Evolutionary conservation across 2,113 vertebrate species (phyloP).

Genomic region (Rhinolophus ferrumequinum): DNA sequence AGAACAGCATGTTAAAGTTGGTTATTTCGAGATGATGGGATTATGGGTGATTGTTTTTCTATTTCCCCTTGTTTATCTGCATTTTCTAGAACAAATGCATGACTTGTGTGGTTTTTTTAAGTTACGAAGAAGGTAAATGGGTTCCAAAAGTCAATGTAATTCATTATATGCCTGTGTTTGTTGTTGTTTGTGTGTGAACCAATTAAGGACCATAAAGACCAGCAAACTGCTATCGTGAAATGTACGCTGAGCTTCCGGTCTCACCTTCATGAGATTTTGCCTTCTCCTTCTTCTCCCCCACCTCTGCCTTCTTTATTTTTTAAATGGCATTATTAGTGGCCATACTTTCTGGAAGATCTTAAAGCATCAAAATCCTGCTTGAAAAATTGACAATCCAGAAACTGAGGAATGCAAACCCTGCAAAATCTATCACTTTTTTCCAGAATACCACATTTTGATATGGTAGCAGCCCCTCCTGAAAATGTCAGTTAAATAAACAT

Average conservation of each 20-base stretch:
- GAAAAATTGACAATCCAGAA: neutral
- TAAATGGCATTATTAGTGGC: neutral
- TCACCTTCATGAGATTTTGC: neutral
- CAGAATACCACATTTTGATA: neutral
- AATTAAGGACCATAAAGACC: neutral
- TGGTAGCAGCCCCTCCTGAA: neutral
- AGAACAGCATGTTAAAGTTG: neutral
- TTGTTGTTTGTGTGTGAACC: neutral
- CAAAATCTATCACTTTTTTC: neutral
- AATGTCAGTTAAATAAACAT: neutral
- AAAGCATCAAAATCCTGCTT: neutral
- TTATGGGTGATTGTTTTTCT: neutral
- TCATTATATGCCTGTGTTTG: accelerated
- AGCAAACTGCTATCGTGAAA: neutral
- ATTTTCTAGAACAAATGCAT: neutral
- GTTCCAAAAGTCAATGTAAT: neutral
- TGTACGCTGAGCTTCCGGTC: neutral
- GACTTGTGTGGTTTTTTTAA: neutral
- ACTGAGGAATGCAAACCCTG: neutral
- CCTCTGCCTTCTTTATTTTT: neutral
- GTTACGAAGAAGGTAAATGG: neutral
- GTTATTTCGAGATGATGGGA: neutral
- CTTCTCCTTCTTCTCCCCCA: neutral
- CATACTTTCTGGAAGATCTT: neutral
- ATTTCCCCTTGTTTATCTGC: neutral